Base-by-base conservation (phyloP, 2,113 vertebrate genomes). In the Sinocyclocheilus grahami region DNA sequence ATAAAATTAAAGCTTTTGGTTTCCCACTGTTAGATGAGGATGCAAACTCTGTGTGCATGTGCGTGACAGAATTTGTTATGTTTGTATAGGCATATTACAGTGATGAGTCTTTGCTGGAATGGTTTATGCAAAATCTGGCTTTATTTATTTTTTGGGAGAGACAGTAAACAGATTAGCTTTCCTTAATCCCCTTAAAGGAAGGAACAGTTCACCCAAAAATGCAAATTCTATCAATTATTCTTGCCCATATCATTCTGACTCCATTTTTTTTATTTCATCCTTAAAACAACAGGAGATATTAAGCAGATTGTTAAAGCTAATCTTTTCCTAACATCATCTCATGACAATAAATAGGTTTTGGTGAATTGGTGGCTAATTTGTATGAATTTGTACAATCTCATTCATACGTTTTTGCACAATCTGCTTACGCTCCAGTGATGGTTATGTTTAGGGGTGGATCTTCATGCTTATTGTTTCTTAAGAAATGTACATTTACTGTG, bases 31-130 rank as follows among this genome's bases (percentile, higher is more conserved):
- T 55, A 75, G 3, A 67, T 39, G n/a, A 39, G 24, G 60, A 76
- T 30, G 65, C 37, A 78, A 27, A 55, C 55, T 67, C n/a, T 65
- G 37, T 27, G n/a, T 27, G 48, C 46, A 55, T 37, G 55, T 33
- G 83, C 30, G 18, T n/a, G 46, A 51, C 24, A 37, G 63, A 75
- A 71, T 80, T 69, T 24, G 27, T n/a, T 16, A 24, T 53, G 8
- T 83, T 58, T 80, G 55, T 58, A 74, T 60, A 46, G 77, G 51
- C 53, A 48, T 79, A 30, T 72, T 58, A 65, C 51, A 76, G 42
- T 75, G 58, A 76, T 75, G 22, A 71, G 63, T 20, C 27, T 55
- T 55, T 72, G 78, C 5, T 63, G 8, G 9, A 76, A 86, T 67
- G 75, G 55, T 60, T 86, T 30, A 60, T 27, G 37, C 8, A 24